Evolutionary conservation across 2,113 vertebrate genomes (phyloP), one percentile per base, ranked within the genome.

Genomic region (Tympanuchus pallidicinctus): DNA sequence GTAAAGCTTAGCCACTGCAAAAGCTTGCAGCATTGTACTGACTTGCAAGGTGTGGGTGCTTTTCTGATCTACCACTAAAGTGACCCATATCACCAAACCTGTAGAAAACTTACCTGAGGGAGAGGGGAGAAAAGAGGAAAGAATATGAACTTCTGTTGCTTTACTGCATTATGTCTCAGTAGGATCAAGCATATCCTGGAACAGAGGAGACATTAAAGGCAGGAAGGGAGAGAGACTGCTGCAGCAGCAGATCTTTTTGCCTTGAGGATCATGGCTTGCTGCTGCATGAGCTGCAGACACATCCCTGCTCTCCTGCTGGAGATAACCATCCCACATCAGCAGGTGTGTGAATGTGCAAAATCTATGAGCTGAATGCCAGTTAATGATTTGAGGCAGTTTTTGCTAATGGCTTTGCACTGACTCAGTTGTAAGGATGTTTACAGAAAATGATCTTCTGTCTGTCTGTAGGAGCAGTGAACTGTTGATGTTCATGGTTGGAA

Each of bases 211-310:
- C 22, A 14, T 45, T 34, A 38, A 72, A 74, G 54, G 34, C 43
- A 57, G 85, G 52, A 47, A 24, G 52, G n/a, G 60, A 4, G 2
- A 79, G 73, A 12, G 65, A 32, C 11, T 60, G 36, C 34, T 32
- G 38, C 59, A 45, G 75, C 78, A 38, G 67, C 0, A 0, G 21
- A 22, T 22, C 60, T 86, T 45, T n/a, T 48, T 8, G 2, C 9
- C 32, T 10, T 24, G 27, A 21, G 60, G 28, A 11, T 42, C 1
- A 1, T 38, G 32, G 2, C 67, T 15, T 0, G 0, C 34, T 4
- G 6, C 60, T 30, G 47, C 40, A 45, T 14, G n/a, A 69, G 65
- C 60, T 3, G 28, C 72, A 60, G 76, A 16, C 2, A 1, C 82
- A 42, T 1, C 15, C 72, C 45, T 40, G 30, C 40, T 0, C 0